Evolutionary conservation across 2,888 invertebrate species (phyloP), one percentile per base, ranked within the genome.

Genomic region (Ferdinandea cuprea): DNA sequence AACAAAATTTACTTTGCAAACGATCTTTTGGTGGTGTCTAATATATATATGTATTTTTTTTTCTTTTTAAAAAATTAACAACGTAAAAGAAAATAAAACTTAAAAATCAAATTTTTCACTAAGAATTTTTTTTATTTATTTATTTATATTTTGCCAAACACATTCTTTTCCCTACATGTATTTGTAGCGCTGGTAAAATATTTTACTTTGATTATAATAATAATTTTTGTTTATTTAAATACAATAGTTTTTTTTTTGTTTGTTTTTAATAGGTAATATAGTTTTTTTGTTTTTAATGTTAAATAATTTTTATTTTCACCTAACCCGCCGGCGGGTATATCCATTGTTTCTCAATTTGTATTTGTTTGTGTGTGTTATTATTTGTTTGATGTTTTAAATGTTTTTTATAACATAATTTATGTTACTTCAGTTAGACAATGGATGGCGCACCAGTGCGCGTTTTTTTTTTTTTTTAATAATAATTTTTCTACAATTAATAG

Each of bases 11-110:
- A 42, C 11, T n/a, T n/a, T n/a, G n/a, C n/a, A n/a, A 68, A 61
- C 17, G 44, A 40, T 66, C 48, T 52, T 87, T 86, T 88, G 86
- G 71, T 87, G 87, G 86, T 88, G 86, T 87, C 88, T 86, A 87
- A 86, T 86, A 71, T 76, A 25, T 42, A 9, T 21, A 9, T 61
- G 7, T 44, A 11, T 9, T 19, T 50, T 19, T 35, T 15, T 37
- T 17, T 44, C 61, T 30, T 35, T 59, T 32, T 50, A 61, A 54
- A 65, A 50, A 71, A 71, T 50, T 37, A 72, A 44, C 42, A 74
- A 65, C 17, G 44, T 58, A 44, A 69, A 65, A 37, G 63, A 35
- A 21, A 63, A 15, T 48, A 44, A 32, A 66, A 56, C 42, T 46
- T 42, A 69, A 50, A 48, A 44, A 37, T 21, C 13, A 48, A 61